Conservation (phyloP, 2,888 invertebrate genomes). For the Perizoma flavofasciatum region DNA sequence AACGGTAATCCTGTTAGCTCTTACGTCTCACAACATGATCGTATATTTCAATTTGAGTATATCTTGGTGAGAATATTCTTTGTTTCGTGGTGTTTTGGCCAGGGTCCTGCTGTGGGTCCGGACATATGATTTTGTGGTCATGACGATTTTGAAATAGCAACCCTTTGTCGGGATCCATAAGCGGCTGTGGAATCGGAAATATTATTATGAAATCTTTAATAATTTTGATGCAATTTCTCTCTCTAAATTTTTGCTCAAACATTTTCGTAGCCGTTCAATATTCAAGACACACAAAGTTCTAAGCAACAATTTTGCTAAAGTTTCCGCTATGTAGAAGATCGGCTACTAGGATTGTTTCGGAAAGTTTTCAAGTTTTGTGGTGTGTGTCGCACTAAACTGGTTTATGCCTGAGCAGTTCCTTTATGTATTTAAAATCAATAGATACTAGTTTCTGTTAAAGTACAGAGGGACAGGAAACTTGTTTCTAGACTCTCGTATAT, state of each 20-base stretch:
- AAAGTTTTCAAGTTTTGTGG: constrained; percentile 18
- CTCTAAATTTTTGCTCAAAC: background rate
- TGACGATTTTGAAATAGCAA: constrained; percentile 91
- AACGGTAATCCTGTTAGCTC: constrained; percentile 47
- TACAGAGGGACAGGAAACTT: too few species aligned
- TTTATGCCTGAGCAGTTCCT: background rate
- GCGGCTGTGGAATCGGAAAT: constrained; percentile 62
- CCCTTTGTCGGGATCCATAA: constrained; percentile 89
- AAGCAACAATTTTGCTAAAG: constrained; percentile 11
- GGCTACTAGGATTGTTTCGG: constrained; percentile 14
- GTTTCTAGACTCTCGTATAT: too few species aligned
- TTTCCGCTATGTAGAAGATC: constrained; percentile 3
- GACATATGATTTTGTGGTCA: constrained; percentile 90
- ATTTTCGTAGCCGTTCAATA: constrained; percentile 12
- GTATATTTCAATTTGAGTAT: constrained; percentile 90
- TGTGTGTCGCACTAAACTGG: constrained; percentile 1
- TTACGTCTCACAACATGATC: constrained; percentile 89
- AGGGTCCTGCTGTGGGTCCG: constrained; percentile 86
- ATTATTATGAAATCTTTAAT: background rate
- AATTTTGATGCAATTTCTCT: too few species aligned
- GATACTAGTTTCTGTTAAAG: too few species aligned
- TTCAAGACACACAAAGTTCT: constrained; percentile 11
- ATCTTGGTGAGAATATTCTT: constrained; percentile 85
- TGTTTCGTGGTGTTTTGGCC: constrained; percentile 87
- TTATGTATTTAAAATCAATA: constrained; percentile 1